Evolutionary conservation across 1,140 invertebrate species (phyloP).

Genomic region (Bombus breviceps): DNA sequence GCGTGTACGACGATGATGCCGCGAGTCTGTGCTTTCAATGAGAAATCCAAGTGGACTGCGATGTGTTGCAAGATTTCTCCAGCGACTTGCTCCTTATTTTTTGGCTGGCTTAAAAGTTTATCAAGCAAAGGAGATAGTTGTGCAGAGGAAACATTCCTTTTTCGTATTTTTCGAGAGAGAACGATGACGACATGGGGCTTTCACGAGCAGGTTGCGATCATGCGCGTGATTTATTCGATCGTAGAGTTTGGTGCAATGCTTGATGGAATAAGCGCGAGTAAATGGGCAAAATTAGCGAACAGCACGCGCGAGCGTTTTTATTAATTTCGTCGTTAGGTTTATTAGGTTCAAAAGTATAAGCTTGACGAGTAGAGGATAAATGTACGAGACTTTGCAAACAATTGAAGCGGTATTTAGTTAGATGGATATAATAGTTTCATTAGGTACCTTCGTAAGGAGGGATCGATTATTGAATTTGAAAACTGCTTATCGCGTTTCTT

Average conservation of each 20-base stretch:
- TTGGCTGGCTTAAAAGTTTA: not conserved
- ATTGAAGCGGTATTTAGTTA: too few species aligned
- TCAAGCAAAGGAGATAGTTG: too few species aligned
- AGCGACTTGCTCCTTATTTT: not conserved
- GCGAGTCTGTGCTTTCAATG: not conserved
- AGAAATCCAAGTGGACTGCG: not conserved
- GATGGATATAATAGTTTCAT: too few species aligned
- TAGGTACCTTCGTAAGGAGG: too few species aligned
- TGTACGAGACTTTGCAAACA: too few species aligned
- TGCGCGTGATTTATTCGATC: too few species aligned
- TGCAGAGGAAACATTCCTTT: not conserved
- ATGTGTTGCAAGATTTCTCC: not conserved
- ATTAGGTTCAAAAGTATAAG: not conserved
- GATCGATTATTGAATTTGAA: too few species aligned
- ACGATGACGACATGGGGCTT: rapidly evolving
- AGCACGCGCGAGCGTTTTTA: not conserved
- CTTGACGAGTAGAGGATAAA: not conserved
- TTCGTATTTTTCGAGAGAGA: not conserved
- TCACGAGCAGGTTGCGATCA: not conserved
- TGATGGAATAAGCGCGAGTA: too few species aligned
- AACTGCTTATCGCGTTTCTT: too few species aligned
- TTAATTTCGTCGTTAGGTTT: not conserved
- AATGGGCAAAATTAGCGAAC: too few species aligned
- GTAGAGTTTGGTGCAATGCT: not conserved
- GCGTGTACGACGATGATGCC: not conserved